Evolutionary conservation across 2,888 invertebrate species (phyloP).

Genomic region (Hartigia nigra): DNA sequence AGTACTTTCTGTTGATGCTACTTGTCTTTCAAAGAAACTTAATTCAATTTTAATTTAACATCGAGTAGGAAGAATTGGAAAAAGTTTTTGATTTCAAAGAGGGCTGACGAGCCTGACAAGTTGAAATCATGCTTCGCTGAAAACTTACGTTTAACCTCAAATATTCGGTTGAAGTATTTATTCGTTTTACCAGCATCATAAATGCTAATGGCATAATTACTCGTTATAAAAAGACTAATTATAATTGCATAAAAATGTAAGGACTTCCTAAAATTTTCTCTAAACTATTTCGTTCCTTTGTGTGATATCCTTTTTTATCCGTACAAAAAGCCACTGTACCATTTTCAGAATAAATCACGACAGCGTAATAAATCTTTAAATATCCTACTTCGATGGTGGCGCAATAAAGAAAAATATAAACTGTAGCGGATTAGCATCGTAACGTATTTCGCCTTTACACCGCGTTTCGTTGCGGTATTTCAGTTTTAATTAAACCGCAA

Average conservation of each 20-base stretch:
- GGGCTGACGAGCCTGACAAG: background rate
- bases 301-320: background rate
- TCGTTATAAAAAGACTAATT: background rate
- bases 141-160: background rate
- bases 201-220: background rate
- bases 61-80: background rate
- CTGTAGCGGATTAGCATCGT: background rate
- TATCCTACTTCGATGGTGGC: background rate
- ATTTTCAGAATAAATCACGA: background rate
- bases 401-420: background rate
- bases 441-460: conserved; percentile 8
- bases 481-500: conserved; percentile 34
- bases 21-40: background rate
- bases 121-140: background rate
- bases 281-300: background rate
- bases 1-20: background rate
- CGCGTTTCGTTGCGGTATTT: conserved; percentile 8
- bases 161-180: background rate
- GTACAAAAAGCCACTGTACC: background rate
- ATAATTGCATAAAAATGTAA: background rate
- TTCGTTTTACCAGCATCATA: background rate
- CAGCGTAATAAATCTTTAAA: background rate
- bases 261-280: background rate
- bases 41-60: background rate
- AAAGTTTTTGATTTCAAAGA: background rate